Evolutionary conservation across 2,113 vertebrate genomes (phyloP).

Genomic region (Ciconia maguari): DNA sequence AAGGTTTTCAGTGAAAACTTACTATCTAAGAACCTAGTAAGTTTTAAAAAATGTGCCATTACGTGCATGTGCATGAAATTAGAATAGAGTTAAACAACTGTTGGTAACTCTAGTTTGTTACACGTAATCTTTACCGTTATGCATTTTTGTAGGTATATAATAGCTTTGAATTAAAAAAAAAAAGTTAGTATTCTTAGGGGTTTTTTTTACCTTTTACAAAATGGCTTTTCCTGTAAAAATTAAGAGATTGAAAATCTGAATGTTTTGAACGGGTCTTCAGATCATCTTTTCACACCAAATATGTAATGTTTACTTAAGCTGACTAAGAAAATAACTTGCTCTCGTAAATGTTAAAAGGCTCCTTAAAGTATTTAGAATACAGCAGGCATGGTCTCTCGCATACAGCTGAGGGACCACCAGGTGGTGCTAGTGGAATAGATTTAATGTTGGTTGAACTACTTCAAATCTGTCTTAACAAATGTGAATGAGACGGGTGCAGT

Average conservation of each 20-base stretch:
- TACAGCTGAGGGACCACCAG: slow-evolving; percentile 63
- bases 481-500: not conserved
- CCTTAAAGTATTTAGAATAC: not conserved
- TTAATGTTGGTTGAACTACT: not conserved
- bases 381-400: not conserved
- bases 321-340: not conserved
- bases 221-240: not conserved
- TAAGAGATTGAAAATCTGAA: not conserved
- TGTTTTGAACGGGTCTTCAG: not conserved
- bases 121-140: not conserved
- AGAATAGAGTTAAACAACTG: not conserved
- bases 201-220: not conserved
- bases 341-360: not conserved
- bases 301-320: not conserved
- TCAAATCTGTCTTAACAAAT: not conserved
- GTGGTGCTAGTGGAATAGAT: slow-evolving; percentile 69
- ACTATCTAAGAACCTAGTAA: not conserved
- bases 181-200: not conserved
- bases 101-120: not conserved
- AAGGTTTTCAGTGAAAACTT: not conserved
- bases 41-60: not conserved
- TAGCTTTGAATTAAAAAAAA: not conserved
- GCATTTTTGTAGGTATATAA: not conserved
- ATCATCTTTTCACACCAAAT: not conserved
- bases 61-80: not conserved